Conservation (phyloP, 2,797 vertebrate species). For the Gobio occitaniae region DNA sequence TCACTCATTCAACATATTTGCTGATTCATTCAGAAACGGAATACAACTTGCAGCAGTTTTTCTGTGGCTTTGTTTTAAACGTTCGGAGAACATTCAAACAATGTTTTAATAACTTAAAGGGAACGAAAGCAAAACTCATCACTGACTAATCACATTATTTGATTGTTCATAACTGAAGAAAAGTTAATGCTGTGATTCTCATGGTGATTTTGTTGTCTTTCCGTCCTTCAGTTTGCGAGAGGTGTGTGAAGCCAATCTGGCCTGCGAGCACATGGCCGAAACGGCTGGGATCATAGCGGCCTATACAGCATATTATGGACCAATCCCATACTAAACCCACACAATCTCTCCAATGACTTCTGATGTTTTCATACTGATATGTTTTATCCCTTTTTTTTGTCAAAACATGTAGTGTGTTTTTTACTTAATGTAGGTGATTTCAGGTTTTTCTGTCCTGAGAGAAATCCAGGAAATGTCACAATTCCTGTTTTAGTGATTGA, state of each 20-base stretch:
- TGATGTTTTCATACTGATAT: not conserved
- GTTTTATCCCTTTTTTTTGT: not conserved
- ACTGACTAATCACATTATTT: not conserved
- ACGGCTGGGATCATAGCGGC: conserved; percentile 83
- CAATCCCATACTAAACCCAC: conserved; percentile 68
- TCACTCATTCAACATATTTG: not conserved
- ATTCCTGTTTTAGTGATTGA: not conserved
- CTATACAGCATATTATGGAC: conserved; percentile 82
- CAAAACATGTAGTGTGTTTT: not conserved
- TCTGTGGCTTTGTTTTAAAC: no score
- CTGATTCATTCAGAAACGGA: not conserved
- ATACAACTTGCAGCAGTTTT: not conserved
- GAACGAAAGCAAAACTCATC: not conserved
- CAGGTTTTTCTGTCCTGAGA: not conserved
- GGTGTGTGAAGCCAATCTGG: conserved; percentile 81
- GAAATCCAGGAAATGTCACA: not conserved
- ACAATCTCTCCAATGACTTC: not conserved
- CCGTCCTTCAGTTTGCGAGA: conserved; percentile 76
- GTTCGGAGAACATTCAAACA: not conserved
- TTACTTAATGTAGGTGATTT: not conserved
- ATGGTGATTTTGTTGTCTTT: not conserved
- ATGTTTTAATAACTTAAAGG: not conserved
- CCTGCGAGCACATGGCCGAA: conserved; percentile 85
- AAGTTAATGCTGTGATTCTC: not conserved
- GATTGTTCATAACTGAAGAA: not conserved